phyloP scores from a whole-genome alignment of 2,113 vertebrate genomes.

The Bostrychus sinensis region DNA sequence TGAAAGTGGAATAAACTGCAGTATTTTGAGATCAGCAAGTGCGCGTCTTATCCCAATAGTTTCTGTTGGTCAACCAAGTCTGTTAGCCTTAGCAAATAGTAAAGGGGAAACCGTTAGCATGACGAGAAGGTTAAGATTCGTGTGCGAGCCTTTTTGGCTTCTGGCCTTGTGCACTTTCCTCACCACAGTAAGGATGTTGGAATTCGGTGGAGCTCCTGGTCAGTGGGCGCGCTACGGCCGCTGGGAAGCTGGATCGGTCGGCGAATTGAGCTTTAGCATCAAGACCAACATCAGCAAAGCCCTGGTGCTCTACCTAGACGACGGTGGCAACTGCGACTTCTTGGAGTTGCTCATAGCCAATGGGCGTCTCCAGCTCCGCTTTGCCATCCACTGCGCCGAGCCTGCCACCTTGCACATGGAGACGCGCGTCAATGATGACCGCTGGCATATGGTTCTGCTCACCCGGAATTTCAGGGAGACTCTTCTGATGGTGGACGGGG shows the following conservation, averaged over 20 bases:
- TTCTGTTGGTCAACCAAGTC: constrained; percentile 24
- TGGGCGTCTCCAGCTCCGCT: constrained; percentile 87
- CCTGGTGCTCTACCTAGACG: constrained; percentile 91
- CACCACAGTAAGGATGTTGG: constrained; percentile 72
- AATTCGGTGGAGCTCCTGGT: constrained; percentile 89
- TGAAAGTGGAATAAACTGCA: constrained; percentile 49
- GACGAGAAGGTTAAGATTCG: constrained; percentile 63
- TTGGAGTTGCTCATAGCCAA: constrained; percentile 87
- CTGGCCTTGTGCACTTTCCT: constrained; percentile 63
- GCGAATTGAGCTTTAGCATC: constrained; percentile 91
- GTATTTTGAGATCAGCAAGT: constrained; percentile 19
- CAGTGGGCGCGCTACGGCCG: constrained; percentile 93
- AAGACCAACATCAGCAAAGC: constrained; percentile 89
- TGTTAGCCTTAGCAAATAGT: constrained; percentile 13
- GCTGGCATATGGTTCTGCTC: constrained; percentile 93
- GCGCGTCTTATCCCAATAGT: constrained; percentile 24
- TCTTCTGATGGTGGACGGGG: constrained; percentile 87
- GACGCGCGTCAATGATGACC: constrained; percentile 85
- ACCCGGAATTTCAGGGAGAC: constrained; percentile 89
- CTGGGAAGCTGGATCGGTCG: constrained; percentile 87
- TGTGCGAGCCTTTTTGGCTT: constrained; percentile 69
- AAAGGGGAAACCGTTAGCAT: constrained; percentile 50
- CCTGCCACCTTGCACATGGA: constrained; percentile 86
- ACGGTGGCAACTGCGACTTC: constrained; percentile 95
- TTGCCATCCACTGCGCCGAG: constrained; percentile 91